Conservation (phyloP, 2,113 vertebrate genomes). For the Leptobrachium ailaonicum region DNA sequence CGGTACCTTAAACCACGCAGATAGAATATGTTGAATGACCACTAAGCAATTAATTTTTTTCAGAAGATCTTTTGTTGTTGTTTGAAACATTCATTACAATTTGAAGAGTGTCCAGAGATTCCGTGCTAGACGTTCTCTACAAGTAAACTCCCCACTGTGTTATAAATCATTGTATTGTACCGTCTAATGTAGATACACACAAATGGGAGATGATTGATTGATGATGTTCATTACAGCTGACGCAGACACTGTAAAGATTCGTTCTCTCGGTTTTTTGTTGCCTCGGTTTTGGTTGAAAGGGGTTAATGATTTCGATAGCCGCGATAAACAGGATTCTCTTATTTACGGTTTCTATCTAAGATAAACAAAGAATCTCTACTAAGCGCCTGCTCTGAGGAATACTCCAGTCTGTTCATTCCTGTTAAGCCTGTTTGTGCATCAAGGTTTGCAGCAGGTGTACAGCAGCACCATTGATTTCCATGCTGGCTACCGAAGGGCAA, state of each 20-base stretch:
- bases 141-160: neutral
- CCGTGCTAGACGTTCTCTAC: neutral
- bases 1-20: neutral
- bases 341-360: slow-evolving; percentile 22
- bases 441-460: slow-evolving; percentile 22
- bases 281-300: neutral
- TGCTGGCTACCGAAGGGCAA: slow-evolving; percentile 37
- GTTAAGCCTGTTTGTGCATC: slow-evolving; percentile 9
- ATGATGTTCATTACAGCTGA: slow-evolving; percentile 4
- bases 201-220: slow-evolving; percentile 3
- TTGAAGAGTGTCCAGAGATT: neutral
- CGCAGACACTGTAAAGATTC: neutral
- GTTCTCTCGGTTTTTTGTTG: neutral
- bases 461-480: slow-evolving; percentile 33
- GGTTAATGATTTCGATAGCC: neutral
- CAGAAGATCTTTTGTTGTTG: neutral
- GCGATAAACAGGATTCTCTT: neutral
- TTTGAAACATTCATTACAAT: slow-evolving; percentile 6
- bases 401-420: slow-evolving; percentile 14
- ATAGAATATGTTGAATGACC: neutral
- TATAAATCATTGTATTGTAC: slow-evolving; percentile 7
- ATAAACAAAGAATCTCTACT: slow-evolving; percentile 11
- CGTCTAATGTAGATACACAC: neutral
- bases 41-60: neutral
- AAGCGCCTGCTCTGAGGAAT: slow-evolving; percentile 23